Base-by-base conservation (phyloP, 1,140 invertebrate genomes). In the Bombus impatiens region DNA sequence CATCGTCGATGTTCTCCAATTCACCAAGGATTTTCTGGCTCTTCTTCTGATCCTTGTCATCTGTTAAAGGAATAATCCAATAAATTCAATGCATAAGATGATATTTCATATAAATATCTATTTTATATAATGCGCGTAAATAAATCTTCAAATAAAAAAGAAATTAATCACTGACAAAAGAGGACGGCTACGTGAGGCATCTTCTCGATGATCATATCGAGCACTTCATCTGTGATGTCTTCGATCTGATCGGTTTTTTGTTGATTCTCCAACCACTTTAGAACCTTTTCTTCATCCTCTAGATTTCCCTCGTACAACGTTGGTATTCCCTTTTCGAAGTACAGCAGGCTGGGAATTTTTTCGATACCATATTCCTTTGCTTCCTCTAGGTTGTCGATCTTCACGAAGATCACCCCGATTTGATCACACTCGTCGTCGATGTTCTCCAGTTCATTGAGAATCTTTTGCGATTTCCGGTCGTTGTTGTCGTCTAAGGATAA, bases 401-500 rank as follows among this genome's bases (percentile, higher is more conserved):
- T 99, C 1, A 99, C 98, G 95, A 99, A 98, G 82, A 97, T 97
- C 92, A 99, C 97, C 67, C 97, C 98, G 86, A 98, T 95, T 86
- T 97, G 95, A 95, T 99, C 98, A 95, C 98, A 98, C 95, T 99
- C 98, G 94, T 99, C 98, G 92, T 99, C 98, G 93, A 99, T 99
- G 93, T 98, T 99, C 95, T 99, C 98, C 87, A 99, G 94, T 95
- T 99, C 98, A 92, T 97, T 97, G 68, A 99, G 95, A 70, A 98
- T 97, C 93, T 97, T 97, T 93, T 98, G 97, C 53, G 98, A 98
- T 95, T 98, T 98, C 82, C 97, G 96, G 93, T 98, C 98, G 92
- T 98, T 98, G 93, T 98, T 98, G 93, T 98, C 98, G 96, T 99
- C 98, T 99, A 91, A 65, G 94, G 94, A 79, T 42, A n/a, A 53